Evolutionary conservation across 2,888 invertebrate genomes (phyloP).

Genomic region (Drosophila meridionalis): DNA sequence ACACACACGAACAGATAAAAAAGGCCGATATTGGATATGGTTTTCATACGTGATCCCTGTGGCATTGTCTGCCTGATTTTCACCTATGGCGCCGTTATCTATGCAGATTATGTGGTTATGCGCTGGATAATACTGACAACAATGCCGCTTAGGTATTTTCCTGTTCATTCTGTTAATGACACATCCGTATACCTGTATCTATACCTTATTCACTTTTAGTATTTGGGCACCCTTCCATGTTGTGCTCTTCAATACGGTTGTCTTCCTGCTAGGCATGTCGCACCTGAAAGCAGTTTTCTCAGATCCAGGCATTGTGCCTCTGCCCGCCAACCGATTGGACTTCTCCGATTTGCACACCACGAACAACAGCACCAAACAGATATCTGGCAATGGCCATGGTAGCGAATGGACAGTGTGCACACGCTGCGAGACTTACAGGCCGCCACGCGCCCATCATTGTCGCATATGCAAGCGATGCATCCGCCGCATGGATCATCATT

Average conservation of each 20-base stretch:
- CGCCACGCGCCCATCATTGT: constrained; percentile 95
- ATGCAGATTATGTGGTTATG: constrained; percentile 94
- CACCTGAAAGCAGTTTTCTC: constrained; percentile 94
- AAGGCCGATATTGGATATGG: constrained; percentile 84
- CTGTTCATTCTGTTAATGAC: not conserved
- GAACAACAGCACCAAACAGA: constrained; percentile 85
- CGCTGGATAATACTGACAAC: constrained; percentile 93
- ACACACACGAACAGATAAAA: constrained; percentile 11
- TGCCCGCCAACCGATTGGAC: constrained; percentile 90
- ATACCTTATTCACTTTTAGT: constrained; percentile 85
- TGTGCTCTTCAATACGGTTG: constrained; percentile 91
- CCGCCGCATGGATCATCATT: constrained; percentile 87
- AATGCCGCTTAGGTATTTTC: constrained; percentile 90
- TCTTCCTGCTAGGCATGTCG: constrained; percentile 90
- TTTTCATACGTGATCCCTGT: constrained; percentile 92
- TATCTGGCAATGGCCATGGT: constrained; percentile 86
- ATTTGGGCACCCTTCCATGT: constrained; percentile 94
- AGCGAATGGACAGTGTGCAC: constrained; percentile 90
- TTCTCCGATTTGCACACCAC: constrained; percentile 91
- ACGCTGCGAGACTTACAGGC: constrained; percentile 92
- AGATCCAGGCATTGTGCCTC: constrained; percentile 95
- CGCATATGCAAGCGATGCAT: constrained; percentile 94
- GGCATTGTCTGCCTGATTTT: constrained; percentile 92
- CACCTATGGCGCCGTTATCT: constrained; percentile 92
- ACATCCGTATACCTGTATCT: constrained; percentile 13